Conservation (phyloP, 2,113 vertebrate genomes). For the Ramphastos sulfuratus region DNA sequence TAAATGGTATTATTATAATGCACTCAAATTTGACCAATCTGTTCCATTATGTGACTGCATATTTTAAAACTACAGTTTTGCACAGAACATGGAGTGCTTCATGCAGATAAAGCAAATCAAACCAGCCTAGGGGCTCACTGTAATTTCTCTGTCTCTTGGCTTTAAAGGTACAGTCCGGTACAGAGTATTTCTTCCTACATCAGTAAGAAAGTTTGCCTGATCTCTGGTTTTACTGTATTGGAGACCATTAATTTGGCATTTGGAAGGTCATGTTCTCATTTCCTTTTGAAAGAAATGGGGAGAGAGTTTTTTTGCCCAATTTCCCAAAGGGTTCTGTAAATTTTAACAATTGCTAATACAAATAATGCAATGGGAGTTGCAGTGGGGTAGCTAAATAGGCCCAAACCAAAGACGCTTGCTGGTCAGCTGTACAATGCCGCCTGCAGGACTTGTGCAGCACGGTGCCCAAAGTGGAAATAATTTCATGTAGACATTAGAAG, state of each 20-base stretch:
- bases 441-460: not conserved
- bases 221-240: not conserved
- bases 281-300: not conserved
- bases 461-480: not conserved
- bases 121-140: not conserved
- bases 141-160: not conserved
- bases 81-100: not conserved
- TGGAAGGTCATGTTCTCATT: not conserved
- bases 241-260: not conserved
- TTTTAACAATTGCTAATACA: not conserved
- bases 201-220: not conserved
- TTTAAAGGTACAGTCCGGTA: not conserved
- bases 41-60: not conserved
- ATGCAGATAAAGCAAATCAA: not conserved
- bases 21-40: not conserved
- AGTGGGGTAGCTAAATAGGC: not conserved
- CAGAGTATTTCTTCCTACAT: not conserved
- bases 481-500: not conserved
- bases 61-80: not conserved
- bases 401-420: not conserved
- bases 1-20: not conserved
- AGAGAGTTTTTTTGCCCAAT: not conserved
- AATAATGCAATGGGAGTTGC: not conserved
- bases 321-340: not conserved
- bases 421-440: not conserved